Evolutionary conservation across 2,113 vertebrate genomes (phyloP).

Genomic region (Xenotilapia leptura): DNA sequence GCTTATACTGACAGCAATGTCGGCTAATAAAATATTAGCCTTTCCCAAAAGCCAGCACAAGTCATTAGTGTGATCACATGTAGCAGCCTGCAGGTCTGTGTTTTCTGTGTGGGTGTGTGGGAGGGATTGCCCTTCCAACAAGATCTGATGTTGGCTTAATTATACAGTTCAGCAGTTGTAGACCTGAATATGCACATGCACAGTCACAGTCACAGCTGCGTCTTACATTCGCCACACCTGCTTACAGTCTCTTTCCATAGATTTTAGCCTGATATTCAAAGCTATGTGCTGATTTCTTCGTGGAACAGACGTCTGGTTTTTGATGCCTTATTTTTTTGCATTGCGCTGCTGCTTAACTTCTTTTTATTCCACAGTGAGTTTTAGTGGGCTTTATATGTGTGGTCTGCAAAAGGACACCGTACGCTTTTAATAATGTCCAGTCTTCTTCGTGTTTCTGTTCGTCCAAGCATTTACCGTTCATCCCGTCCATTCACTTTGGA

Average conservation of each 20-base stretch:
- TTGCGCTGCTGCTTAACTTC: neutral
- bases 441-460: neutral
- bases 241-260: neutral
- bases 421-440: neutral
- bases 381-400: neutral
- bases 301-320: neutral
- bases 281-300: neutral
- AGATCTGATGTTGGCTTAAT: slow-evolving; percentile 49
- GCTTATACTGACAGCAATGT: neutral
- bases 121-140: slow-evolving; percentile 30
- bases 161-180: slow-evolving; percentile 48
- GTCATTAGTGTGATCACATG: neutral
- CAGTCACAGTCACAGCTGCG: slow-evolving; percentile 6
- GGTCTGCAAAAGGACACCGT: neutral
- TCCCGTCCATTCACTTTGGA: neutral
- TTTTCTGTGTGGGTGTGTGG: slow-evolving; percentile 30
- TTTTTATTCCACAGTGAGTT: neutral
- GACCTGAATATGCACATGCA: slow-evolving; percentile 3
- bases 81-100: neutral
- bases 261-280: neutral
- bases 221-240: slow-evolving; percentile 11
- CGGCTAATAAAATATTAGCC: neutral
- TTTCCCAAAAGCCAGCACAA: neutral
- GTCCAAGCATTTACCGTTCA: neutral
- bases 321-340: neutral